Evolutionary conservation across 1,140 invertebrate genomes (phyloP), one percentile per base, ranked within the genome.

Genomic region (Leguminivora glycinivorella): DNA sequence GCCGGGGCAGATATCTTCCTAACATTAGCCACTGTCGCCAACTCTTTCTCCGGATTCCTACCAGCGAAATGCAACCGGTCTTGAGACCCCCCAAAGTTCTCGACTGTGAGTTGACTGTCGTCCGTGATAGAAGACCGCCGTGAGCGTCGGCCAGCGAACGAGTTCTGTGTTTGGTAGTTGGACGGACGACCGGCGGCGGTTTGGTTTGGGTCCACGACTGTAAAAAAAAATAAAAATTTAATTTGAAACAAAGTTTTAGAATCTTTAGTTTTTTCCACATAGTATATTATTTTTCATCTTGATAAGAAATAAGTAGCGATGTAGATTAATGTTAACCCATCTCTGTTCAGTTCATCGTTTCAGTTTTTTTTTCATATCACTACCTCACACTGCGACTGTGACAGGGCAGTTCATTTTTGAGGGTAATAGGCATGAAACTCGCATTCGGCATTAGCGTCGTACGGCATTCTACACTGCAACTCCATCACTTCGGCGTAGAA

Each of bases 31-130:
- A 92, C 56, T 0, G 86, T 92, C 70, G 91, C 90, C 24, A 93
- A 85, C 78, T 94, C 95, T 87, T 97, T 97, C 87, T 96, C 96
- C 0, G 96, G 95, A 92, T 97, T 94, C 17, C 93, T 83, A 0
- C 94, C 94, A 47, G 94, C 92, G 79, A 94, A 94, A 87, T 95
- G 94, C 56, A 96, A 83, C 70, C 95, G 94, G 84, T 96, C 96
- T 93, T 97, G 96, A 78, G 95, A 96, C 60, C 96, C 97, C 29
- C 97, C 97, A 91, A 98, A 97, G 89, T 98, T 98, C 92, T 98
- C 97, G 29, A 98, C 95, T 0, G 97, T 98, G 72, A 98, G 89
- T 87, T 97, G 95, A 29, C 96, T 97, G 82, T 98, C 97, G 82
- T 98, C 97, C 43, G 95, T 95, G 60, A 96, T 93, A 56, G 96